Evolutionary conservation across 2,113 vertebrate species (phyloP).

Genomic region (Apaloderma vittatum): DNA sequence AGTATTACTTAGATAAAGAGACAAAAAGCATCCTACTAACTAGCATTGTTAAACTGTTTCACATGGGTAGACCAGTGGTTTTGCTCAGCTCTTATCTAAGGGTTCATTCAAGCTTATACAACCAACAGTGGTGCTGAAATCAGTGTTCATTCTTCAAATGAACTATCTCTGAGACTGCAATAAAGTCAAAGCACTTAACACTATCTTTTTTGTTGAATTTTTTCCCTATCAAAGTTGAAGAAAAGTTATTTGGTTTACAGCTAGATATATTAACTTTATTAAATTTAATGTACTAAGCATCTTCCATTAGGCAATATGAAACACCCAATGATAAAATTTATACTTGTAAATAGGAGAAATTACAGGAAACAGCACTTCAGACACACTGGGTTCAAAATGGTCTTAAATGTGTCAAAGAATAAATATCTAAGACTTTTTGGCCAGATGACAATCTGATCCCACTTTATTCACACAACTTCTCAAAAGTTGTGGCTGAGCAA

Average conservation of each 20-base stretch:
- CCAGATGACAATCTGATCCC: neutral
- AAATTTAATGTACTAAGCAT: slow-evolving; percentile 20
- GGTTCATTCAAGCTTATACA: slow-evolving; percentile 18
- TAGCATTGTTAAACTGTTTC: neutral
- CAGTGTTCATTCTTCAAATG: slow-evolving; percentile 35
- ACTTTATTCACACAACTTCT: neutral
- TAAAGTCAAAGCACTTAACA: slow-evolving; percentile 18
- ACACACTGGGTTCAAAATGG: slow-evolving; percentile 9
- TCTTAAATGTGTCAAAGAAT: neutral
- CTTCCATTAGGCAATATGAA: slow-evolving; percentile 7
- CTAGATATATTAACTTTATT: slow-evolving; percentile 51
- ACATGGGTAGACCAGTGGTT: neutral
- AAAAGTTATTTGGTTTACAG: neutral
- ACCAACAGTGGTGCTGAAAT: slow-evolving; percentile 3
- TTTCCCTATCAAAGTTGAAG: neutral
- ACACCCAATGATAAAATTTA: slow-evolving; percentile 14
- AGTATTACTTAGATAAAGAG: slow-evolving; percentile 12
- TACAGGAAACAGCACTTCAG: neutral
- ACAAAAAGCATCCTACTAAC: slow-evolving; percentile 33
- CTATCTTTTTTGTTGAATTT: neutral
- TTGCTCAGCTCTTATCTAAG: slow-evolving; percentile 26
- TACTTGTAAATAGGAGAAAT: neutral
- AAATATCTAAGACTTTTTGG: neutral
- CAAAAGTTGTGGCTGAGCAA: neutral
- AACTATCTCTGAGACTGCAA: neutral